Conservation (phyloP, 2,888 invertebrate species). For the Esperia sulphurella region DNA sequence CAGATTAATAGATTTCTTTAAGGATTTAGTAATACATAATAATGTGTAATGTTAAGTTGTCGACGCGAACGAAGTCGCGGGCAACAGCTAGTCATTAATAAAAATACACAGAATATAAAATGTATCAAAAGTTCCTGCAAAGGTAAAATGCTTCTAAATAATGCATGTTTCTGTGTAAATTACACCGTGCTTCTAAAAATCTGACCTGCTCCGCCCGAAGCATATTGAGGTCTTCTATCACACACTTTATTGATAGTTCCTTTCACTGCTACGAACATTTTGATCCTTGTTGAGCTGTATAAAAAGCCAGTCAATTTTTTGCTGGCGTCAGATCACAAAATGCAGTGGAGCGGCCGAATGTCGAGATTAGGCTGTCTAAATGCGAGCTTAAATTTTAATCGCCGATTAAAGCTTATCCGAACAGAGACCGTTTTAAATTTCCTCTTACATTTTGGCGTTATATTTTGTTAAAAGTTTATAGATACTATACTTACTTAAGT, state of each 20-base stretch:
- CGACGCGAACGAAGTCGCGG: too few species aligned
- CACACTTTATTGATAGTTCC: neutral
- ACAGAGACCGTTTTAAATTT: neutral
- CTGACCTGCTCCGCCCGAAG: too few species aligned
- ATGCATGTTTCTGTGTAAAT: too few species aligned
- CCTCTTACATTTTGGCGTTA: slow-evolving; percentile 1
- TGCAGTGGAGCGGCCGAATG: slow-evolving; percentile 59
- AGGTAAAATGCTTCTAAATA: too few species aligned
- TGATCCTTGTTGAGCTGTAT: neutral
- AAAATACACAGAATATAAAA: too few species aligned
- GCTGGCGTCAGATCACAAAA: slow-evolving; percentile 47
- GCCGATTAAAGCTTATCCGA: slow-evolving; percentile 19
- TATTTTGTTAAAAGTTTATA: neutral
- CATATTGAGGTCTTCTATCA: neutral
- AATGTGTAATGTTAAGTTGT: too few species aligned
- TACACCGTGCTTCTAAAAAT: too few species aligned
- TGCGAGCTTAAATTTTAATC: slow-evolving; percentile 72
- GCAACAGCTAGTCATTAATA: too few species aligned
- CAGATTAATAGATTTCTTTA: too few species aligned
- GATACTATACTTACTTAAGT: too few species aligned
- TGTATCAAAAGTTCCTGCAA: too few species aligned
- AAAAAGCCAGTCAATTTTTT: slow-evolving; percentile 12
- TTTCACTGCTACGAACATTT: neutral
- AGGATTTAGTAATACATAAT: too few species aligned
- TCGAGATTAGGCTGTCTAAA: slow-evolving; percentile 71